Base-by-base conservation (phyloP, 2,113 vertebrate species). In the Fulica atra region DNA sequence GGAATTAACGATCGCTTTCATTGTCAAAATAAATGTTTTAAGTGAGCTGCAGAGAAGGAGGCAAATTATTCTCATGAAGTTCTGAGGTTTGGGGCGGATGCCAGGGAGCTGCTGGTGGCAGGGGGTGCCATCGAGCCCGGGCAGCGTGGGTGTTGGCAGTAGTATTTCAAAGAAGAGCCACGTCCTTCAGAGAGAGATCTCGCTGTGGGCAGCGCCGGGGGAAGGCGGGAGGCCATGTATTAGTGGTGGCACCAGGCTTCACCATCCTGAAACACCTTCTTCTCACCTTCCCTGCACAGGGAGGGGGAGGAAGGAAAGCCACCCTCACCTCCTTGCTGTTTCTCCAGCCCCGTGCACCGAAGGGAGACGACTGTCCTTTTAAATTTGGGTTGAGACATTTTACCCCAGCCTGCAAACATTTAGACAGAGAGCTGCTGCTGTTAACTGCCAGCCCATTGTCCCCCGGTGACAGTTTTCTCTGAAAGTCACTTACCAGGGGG, bases 331-430 rank as follows among this genome's bases (percentile, higher is more conserved):
- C 44, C 29, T 60, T 44, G 90, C 95, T 86, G 76, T 81, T 79
- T 83, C 63, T 77, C 63, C 63, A 84, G 91, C 88, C 83, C 91
- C 64, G 19, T 36, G 77, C 86, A 63, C 93, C 0, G 35, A 81
- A 84, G 92, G 68, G 46, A 81, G 56, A 46, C 12, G 4, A 7
- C 74, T 90, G 89, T 98, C 95, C 94, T 95, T 97, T 97, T 95
- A 97, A 96, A 95, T 92, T 94, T 95, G 97, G 90, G 88, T 92
- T 94, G 96, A 93, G 97, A 97, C 93, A 70, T 96, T 98, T 97
- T 96, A 95, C 87, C 60, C 92, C 90, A 94, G 95, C 92, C 96
- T 98, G 98, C 97, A 98, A 98, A 98, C 98, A 98, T 96, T 97
- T 89, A 96, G 96, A 97, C 93, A 86, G 54, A 74, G 69, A 95